Evolutionary conservation across 2,113 vertebrate species (phyloP).

Genomic region (Coregonus clupeaformis): DNA sequence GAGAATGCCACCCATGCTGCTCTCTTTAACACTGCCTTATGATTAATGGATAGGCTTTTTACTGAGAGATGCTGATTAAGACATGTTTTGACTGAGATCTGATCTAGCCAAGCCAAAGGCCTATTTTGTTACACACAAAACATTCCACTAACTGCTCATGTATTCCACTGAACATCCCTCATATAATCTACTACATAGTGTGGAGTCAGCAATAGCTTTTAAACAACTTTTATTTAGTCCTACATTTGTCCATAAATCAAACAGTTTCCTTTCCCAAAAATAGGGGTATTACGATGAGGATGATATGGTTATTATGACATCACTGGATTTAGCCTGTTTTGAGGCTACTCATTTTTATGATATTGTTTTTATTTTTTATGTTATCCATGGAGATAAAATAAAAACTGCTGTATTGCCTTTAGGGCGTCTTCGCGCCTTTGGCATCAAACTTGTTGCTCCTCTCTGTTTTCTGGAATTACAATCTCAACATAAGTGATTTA

Average conservation of each 20-base stretch:
- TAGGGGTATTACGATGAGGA: conserved; percentile 39
- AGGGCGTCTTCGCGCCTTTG: conserved; percentile 42
- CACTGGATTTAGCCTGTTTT: too few relatives aligned
- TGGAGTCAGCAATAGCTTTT: background rate
- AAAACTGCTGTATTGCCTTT: conserved; percentile 35
- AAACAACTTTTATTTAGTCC: conserved; percentile 10
- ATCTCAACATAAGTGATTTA: conserved; percentile 44
- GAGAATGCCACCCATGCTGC: conserved; percentile 72
- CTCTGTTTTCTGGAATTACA: conserved; percentile 50
- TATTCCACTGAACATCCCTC: conserved; percentile 64
- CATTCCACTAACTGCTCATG: conserved; percentile 67
- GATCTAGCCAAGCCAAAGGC: conserved; percentile 73
- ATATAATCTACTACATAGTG: conserved; percentile 39
- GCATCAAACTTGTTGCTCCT: conserved; percentile 38
- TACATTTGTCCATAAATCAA: conserved; percentile 61
- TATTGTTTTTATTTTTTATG: background rate
- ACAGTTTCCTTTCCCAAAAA: conserved; percentile 36
- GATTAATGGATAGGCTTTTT: conserved; percentile 72
- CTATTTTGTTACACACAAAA: conserved; percentile 75
- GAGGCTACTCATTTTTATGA: background rate
- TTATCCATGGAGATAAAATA: too few relatives aligned
- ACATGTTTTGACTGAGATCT: conserved; percentile 73
- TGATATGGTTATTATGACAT: conserved; percentile 33
- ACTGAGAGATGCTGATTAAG: conserved; percentile 71
- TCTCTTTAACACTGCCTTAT: conserved; percentile 61